Evolutionary conservation across 2,888 invertebrate genomes (phyloP).

Genomic region (Leucoma salicis): DNA sequence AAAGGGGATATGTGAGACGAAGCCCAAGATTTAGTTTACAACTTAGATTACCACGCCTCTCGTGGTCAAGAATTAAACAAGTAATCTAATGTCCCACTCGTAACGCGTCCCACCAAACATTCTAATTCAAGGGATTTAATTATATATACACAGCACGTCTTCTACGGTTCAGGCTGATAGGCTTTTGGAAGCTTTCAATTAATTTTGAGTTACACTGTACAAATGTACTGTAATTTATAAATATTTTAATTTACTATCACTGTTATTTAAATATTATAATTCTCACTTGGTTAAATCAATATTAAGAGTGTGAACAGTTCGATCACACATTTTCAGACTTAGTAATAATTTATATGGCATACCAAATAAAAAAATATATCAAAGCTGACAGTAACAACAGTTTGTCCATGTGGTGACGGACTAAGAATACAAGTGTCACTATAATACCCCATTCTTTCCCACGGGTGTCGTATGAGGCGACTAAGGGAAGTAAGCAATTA

Average conservation of each 20-base stretch:
- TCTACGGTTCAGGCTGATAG: constrained; percentile 15
- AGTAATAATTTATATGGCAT: too few species aligned
- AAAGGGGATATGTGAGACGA: constrained; percentile 76
- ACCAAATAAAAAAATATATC: too few species aligned
- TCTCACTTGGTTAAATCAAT: not conserved
- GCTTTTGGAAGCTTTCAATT: constrained; percentile 31
- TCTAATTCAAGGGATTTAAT: constrained; percentile 57
- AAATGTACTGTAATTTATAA: not conserved
- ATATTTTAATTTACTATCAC: not conserved
- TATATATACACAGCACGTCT: constrained; percentile 38
- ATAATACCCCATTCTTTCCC: too few species aligned
- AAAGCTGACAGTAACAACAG: too few species aligned
- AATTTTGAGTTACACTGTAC: constrained; percentile 16
- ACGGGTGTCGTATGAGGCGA: too few species aligned
- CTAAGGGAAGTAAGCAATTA: too few species aligned
- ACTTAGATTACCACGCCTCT: constrained; percentile 70
- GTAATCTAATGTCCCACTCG: constrained; percentile 65
- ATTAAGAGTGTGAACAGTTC: not conserved
- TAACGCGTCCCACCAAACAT: constrained; percentile 49
- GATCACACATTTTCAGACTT: too few species aligned
- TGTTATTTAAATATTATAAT: not conserved
- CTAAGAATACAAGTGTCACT: too few species aligned
- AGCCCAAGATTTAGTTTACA: constrained; percentile 79
- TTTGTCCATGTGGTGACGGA: too few species aligned
- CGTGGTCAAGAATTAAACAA: constrained; percentile 81